Base-by-base conservation (phyloP, 1,140 invertebrate species). In the Aphaenogaster floridana region DNA sequence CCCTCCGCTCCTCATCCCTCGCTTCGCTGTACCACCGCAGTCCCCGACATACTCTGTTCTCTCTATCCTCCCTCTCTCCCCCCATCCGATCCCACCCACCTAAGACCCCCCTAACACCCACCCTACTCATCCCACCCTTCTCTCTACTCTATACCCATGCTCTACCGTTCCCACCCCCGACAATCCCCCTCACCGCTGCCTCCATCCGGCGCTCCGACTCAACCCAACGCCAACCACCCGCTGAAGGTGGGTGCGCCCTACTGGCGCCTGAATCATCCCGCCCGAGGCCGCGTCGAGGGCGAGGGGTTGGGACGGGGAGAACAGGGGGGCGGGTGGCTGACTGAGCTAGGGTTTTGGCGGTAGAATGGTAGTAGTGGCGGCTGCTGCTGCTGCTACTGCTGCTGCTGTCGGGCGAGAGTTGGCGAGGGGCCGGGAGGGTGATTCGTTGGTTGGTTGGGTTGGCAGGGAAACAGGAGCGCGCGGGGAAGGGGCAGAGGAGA, bases 231-330 rank as follows among this genome's bases (percentile, higher is more conserved):
- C 90, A 85, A 89, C 91, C 89, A 88, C 77, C 87, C 84, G 91
- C 87, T 88, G 92, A 94, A 94, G 94, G 95, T 95, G 94, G 94
- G 94, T 94, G 95, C 95, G 94, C 94, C 94, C 94, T 93, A 94
- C 94, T 94, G 94, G 95, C 95, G 94, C 94, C 94, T 95, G 94
- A 94, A 94, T 95, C 94, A 95, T 94, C 94, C 94, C 93, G 93
- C 92, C 94, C 91, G 93, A 93, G 93, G 94, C 94, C 92, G 91
- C 88, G 76, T 87, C 50, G 86, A 88, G 78, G 86, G 79, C 21
- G 89, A 86, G 86, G 54, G 74, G 81, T 45, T 71, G 66, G 61
- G 63, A 45, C 74, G 83, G 81, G 71, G 86, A 72, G 86, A 63
- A 11, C 59, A 64, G 86, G 86, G 63, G 88, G 78, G 87, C 72